Base-by-base conservation (phyloP, 2,797 vertebrate species). In the Cetoscarus ocellatus region DNA sequence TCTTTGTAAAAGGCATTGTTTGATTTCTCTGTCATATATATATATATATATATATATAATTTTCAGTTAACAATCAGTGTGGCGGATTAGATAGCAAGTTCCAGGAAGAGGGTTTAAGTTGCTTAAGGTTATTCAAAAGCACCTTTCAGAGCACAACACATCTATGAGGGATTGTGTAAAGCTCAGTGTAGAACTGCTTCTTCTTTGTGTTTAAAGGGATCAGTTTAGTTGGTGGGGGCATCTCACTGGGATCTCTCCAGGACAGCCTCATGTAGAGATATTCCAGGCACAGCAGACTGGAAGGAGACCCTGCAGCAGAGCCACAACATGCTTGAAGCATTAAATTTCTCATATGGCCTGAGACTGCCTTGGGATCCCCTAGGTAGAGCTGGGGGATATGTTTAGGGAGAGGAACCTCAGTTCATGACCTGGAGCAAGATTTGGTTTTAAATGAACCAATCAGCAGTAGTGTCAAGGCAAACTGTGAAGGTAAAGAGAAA, bases 341-440 rank as follows among this genome's bases (percentile, higher is more conserved):
- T 50, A 64, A 27, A 61, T 61, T 43, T 57, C 60, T 60, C 60
- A 66, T 61, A 19, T 65, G 61, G 17, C 38, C 34, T 61, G 43
- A 49, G 38, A 56, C 35, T 0, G 3, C 39, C 44, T 36, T 10
- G n/a, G 44, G 56, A 35, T 60, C 65, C n/a, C 53, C 8, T 40
- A 40, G 27, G 19, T 36, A 34, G 48, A 61, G 43, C 48, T n/a
- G 45, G 44, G 62, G 57, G 51, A 60, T 27, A 14, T 35, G 12
- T 27, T 19, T 63, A 36, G 7, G 13, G 53, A 45, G 52, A n/a
- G 27, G 39, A 9, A 47, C 13, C 15, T 43, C 12, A 9, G 48
- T 5, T 35, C 19, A 18, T 18, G 9, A 50, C 13, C 15, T 3
- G 8, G 48, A 40, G 10, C 45, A n/a, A 17, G 47, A 48, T 10